Conservation (phyloP, 30 jellyfish, hydroid and myxozoan genomes). For the Hydra vulgaris region DNA sequence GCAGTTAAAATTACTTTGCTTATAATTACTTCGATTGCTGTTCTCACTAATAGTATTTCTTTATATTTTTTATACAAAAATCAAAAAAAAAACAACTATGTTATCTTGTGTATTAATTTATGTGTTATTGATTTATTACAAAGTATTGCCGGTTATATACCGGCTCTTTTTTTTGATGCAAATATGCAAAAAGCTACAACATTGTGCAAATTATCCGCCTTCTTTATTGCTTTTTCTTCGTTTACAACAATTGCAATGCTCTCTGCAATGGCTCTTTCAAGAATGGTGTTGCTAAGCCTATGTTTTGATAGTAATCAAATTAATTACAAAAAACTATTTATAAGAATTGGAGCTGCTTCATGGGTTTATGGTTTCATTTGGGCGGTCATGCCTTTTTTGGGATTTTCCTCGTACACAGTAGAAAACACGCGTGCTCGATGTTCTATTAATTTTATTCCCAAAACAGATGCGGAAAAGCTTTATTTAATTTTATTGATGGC, state of each 20-base stretch:
- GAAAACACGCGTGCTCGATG: background rate
- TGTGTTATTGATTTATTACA: background rate
- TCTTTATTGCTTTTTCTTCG: background rate
- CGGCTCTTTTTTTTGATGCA: background rate
- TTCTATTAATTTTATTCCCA: background rate
- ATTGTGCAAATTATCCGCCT: background rate
- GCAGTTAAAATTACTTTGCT: background rate
- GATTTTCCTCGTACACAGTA: background rate
- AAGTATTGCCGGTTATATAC: background rate
- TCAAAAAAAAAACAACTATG: background rate
- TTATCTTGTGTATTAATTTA: background rate
- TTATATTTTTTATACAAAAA: too few species aligned
- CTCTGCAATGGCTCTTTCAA: background rate
- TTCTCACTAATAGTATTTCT: background rate
- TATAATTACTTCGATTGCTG: background rate
- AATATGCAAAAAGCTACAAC: background rate
- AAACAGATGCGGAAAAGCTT: background rate
- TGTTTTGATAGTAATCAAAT: background rate
- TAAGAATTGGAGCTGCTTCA: background rate
- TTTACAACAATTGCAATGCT: background rate
- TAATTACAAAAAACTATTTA: too few species aligned
- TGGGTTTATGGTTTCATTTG: background rate
- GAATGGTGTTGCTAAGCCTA: background rate
- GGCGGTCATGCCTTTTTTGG: background rate
- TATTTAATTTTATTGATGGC: background rate